Base-by-base conservation (phyloP, 1,140 invertebrate genomes). In the Eubasilissa regina region DNA sequence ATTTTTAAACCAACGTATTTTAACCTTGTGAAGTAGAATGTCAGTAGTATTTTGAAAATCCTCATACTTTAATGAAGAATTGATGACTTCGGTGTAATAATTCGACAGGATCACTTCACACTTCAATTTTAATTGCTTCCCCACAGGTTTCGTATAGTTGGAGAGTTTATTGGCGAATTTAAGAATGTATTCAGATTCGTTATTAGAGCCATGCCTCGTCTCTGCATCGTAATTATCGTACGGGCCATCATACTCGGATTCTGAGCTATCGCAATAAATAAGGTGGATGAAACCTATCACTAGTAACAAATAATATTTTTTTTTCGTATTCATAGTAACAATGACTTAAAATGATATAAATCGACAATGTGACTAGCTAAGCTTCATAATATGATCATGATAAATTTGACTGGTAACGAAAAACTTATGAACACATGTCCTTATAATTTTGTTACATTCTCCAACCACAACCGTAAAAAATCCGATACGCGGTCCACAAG, bases 1-100 rank as follows among this genome's bases (percentile, higher is more conserved):
- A 84, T 95, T 93, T 84, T 93, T 93, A 82, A 88, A 92, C 94
- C 94, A 96, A 17, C 85, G 86, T 80, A 95, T 91, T 70, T 88
- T 89, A n/a, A 93, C 91, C 48, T 88, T 89, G 17, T 76, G 77
- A 7, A 79, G 21, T 56, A 79, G 7, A 35, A 19, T 62, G 13
- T 75, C 70, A 10, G 70, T 64, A 45, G 17, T 60, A 45, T 51
- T 74, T 51, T 45, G 55, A 7, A 68, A 47, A 15, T 73, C 77
- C 8, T 60, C 53, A 43, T 58, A 56, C 19, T 53, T 70, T 15
- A 78, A 48, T 7, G 66, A 12, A 47, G 76, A 72, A 15, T 58
- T 43, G 15, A 78, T 48, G 21, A 58, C n/a, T 25, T 78, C 15
- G 15, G 17, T 43, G 17, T 45, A 44, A 70, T 78, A 56, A 56